Evolutionary conservation across 2,797 vertebrate genomes (phyloP).

Genomic region (Sebastes nivosus): DNA sequence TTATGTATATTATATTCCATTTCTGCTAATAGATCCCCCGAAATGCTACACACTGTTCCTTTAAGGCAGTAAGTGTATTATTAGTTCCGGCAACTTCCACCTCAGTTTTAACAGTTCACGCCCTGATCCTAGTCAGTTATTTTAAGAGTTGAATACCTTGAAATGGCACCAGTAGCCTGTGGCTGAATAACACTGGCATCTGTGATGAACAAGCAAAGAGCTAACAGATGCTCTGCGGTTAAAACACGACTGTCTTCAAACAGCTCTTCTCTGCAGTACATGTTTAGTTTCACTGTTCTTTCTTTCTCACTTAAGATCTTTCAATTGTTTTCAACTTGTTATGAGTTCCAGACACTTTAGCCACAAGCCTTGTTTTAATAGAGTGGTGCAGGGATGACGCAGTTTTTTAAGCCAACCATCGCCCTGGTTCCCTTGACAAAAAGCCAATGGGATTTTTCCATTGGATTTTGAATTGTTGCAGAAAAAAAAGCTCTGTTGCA

Average conservation of each 20-base stretch:
- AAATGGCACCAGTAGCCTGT: conserved; percentile 9
- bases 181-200: conserved; percentile 5
- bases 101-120: background rate
- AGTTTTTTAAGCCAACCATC: background rate
- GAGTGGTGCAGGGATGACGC: background rate
- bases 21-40: too few species aligned
- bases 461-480: background rate
- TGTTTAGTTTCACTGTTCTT: background rate
- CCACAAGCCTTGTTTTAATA: conserved; percentile 10
- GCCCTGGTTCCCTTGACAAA: background rate
- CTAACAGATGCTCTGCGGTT: background rate
- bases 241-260: background rate
- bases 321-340: conserved; percentile 4
- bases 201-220: conserved; percentile 9
- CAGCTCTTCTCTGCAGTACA: background rate
- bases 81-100: background rate
- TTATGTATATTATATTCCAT: background rate
- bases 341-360: background rate
- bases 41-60: background rate
- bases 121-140: conserved; percentile 1
- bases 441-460: background rate
- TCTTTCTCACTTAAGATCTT: background rate
- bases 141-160: conserved; percentile 11
- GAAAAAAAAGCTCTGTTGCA: background rate
- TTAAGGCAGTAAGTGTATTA: background rate